Evolutionary conservation across 2,888 invertebrate genomes (phyloP), one percentile per base, ranked within the genome.

Genomic region (Helleia helle): DNA sequence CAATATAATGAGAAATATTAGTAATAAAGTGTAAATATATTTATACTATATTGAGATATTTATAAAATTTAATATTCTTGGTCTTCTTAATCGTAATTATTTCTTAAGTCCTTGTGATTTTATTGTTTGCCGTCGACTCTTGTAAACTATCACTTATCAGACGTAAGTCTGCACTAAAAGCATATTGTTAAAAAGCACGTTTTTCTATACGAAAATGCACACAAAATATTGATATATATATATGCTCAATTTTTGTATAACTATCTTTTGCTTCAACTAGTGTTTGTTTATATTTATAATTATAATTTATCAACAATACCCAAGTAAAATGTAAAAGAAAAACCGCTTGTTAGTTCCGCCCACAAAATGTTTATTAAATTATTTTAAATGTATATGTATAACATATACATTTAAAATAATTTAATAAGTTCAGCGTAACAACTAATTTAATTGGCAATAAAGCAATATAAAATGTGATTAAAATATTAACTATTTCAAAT

Each of bases 21-120:
- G 80, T 68, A 54, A 56, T 62, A 73, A 76, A 74, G 62, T 84
- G 84, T 84, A 84, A 79, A 84, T 84, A 84, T 83, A 84, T 83
- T 84, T 84, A 83, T 81, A 79, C 65, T 73, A 71, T 76, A 81
- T 73, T 77, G 76, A 83, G 71, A 83, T 83, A 83, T 83, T 81
- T 81, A 81, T 83, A 79, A 80, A 79, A 77, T 75, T 81, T 75
- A 81, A 75, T 79, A 81, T 71, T 80, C 77, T 80, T 79, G 79
- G 79, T 81, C 81, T 81, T 81, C 74, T 77, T 72, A 77, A 71
- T 65, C 76, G 63, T 64, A 64, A 59, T 69, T 66, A 66, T 77
- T 77, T 76, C 65, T 59, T 63, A 49, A 49, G 56, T 59, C 56
- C 56, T 45, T 51, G 59, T 67, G 64, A 69, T 63, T 56, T 55